These are phyloP conservation scores for Drosophila affinis DNA, from an alignment of 2,888 invertebrate species.

Conservation along the genomic window DNA sequence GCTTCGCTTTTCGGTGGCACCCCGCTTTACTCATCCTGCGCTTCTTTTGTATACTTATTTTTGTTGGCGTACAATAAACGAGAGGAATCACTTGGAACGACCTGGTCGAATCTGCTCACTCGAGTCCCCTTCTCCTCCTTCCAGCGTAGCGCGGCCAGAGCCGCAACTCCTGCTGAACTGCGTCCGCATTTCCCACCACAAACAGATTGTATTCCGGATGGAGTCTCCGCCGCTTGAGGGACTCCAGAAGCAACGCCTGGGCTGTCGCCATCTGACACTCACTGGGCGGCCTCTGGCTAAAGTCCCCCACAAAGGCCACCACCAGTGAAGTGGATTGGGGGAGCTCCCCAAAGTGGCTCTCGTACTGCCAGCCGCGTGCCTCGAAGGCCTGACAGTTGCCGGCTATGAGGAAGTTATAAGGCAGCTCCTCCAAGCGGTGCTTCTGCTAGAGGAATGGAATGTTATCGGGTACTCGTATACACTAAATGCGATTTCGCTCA, in stretches of 20 bases:
- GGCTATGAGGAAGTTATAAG: constrained; percentile 85
- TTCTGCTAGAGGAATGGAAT: constrained; percentile 3
- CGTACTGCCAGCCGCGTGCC: constrained; percentile 84
- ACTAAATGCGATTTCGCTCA: constrained; percentile 52
- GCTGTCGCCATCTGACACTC: constrained; percentile 61
- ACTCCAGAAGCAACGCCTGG: constrained; percentile 75
- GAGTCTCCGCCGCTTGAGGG: constrained; percentile 66
- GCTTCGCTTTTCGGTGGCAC: constrained; percentile 73
- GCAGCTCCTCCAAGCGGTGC: constrained; percentile 68
- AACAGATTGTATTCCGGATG: constrained; percentile 55
- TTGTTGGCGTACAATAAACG: constrained; percentile 65
- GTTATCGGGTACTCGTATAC: too few species aligned
- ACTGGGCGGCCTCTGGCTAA: constrained; percentile 59
- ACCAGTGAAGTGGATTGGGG: constrained; percentile 62
- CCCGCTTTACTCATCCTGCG: constrained; percentile 73
- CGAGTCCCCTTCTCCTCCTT: constrained; percentile 18
- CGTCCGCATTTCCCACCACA: constrained; percentile 55
- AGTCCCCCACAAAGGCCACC: constrained; percentile 73
- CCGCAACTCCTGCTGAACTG: constrained; percentile 59
- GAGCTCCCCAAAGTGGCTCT: constrained; percentile 74
- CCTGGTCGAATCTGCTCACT: constrained; percentile 13
- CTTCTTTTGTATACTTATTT: constrained; percentile 67
- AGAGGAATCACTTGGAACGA: constrained; percentile 46
- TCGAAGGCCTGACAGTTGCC: constrained; percentile 85
- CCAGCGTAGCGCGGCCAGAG: constrained; percentile 69